Percentiles rank a stretch among this genome's conserved stretches.
These are phyloP conservation scores for Xenopus tropicalis DNA, from an alignment of 2,113 vertebrate species.

Conservation along the genomic window UCB_Xtro_10.0 CM004445.2:52287001-52287500, in stretches of 20 bases:
- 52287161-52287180: neutral
- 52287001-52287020: constrained; percentile 44
- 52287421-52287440: too few relatives aligned
- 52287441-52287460: too few relatives aligned
- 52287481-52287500: too few relatives aligned
- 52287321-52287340: neutral
- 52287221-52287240: neutral
- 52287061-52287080: constrained; percentile 37
- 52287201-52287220: neutral
- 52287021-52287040: constrained; percentile 38
- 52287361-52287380: too few relatives aligned
- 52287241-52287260: neutral
- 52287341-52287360: too few relatives aligned
- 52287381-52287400: too few relatives aligned
- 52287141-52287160: constrained; percentile 37
- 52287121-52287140: constrained; percentile 20
- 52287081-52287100: constrained; percentile 34
- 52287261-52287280: neutral
- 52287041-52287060: constrained; percentile 38
- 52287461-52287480: too few relatives aligned
- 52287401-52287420: too few relatives aligned
- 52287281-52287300: too few relatives aligned
- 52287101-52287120: constrained; percentile 5
- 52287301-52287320: too few relatives aligned
- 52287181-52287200: neutral